Evolutionary conservation across 2,888 invertebrate species (phyloP), one percentile per base, ranked within the genome.

Genomic region (Drosophila conformis): DNA sequence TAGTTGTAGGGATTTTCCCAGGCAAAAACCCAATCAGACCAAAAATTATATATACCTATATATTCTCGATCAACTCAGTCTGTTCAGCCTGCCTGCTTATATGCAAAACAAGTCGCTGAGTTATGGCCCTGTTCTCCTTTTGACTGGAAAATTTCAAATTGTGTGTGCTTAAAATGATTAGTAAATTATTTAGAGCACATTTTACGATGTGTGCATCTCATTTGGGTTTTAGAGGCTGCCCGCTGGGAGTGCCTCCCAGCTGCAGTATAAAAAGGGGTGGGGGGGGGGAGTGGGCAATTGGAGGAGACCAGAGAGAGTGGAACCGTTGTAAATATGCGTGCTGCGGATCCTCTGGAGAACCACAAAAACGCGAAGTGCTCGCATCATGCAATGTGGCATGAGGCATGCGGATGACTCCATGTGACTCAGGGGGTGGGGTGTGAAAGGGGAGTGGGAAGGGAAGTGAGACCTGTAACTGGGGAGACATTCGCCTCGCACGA

Each of bases 131-230:
- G 38, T 58, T 25, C 10, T 29, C 18, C n/a, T 6, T 8, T 29
- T 5, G 6, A 29, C 38, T 42, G 21, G 15, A 36, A 60, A 73
- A 57, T 64, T 67, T 60, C 10, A 62, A 65, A 80, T 73, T 68
- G 36, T 60, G 56, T 67, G 42, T 54, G 65, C 62, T 69, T 31
- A 38, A 21, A 63, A 68, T 72, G 72, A 66, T 83, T 65, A 78
- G 67, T 74, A 83, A 76, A 76, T 79, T 79, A 83, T 81, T 82
- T 82, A 82, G 70, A 65, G 73, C 63, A 59, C 71, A 72, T 72
- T 71, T 85, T 83, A 85, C 79, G 89, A 87, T 61, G 72, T 88
- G 90, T 83, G 90, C 81, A 82, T 87, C 88, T 88, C 86, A 85
- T 87, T 90, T 85, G 74, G 70, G 80, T 71, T 76, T 71, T 76